phyloP scores from a whole-genome alignment of 2,888 invertebrate genomes.

The Leucozona laternaria region DNA sequence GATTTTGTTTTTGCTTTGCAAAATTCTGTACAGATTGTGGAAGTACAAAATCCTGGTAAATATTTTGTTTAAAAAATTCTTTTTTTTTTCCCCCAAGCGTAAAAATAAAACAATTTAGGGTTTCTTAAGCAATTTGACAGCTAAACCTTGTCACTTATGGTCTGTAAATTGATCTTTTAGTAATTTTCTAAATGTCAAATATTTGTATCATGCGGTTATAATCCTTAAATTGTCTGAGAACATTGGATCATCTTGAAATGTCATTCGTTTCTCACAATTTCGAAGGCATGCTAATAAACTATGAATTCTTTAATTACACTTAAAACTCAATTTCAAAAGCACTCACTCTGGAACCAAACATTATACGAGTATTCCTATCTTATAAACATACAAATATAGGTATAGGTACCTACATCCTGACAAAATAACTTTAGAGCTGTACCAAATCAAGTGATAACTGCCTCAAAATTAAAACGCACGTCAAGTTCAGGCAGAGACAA shows the following conservation, averaged over 20 bases:
- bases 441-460: conserved; percentile 76
- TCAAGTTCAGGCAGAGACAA: conserved; percentile 75
- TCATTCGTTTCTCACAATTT: neutral
- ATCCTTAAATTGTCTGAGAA: neutral
- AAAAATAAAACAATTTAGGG: too few relatives aligned
- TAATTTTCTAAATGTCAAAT: neutral
- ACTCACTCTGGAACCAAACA: conserved; percentile 6
- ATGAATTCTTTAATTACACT: conserved; percentile 62
- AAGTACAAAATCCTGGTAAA: too few relatives aligned
- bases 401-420: conserved; percentile 28
- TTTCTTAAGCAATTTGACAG: too few relatives aligned
- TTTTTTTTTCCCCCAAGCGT: too few relatives aligned
- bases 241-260: neutral
- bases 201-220: neutral
- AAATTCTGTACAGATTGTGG: too few relatives aligned
- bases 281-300: conserved; percentile 49
- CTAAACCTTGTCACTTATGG: neutral
- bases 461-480: conserved; percentile 76
- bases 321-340: conserved; percentile 49
- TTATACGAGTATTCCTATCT: neutral
- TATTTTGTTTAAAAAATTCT: too few relatives aligned
- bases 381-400: too few relatives aligned
- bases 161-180: neutral
- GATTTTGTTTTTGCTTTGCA: too few relatives aligned
- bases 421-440: conserved; percentile 61